Conservation (phyloP, 2,797 vertebrate species). For the Chlorospingus semifuscus region DNA sequence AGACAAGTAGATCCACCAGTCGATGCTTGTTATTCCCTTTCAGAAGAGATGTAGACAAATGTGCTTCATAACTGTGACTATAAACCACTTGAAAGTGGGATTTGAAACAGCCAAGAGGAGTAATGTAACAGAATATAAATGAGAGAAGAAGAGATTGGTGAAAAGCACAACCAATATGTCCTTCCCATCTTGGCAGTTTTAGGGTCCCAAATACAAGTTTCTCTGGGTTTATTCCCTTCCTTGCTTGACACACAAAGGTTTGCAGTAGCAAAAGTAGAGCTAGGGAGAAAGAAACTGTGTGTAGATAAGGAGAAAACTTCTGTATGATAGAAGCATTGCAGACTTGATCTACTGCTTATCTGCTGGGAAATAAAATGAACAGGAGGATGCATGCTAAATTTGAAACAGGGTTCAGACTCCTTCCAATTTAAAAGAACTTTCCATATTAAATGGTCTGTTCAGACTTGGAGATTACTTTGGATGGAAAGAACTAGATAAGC, state of each 20-base stretch:
- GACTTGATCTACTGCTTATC: background rate
- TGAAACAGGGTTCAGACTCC: background rate
- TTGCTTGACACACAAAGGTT: background rate
- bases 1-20: background rate
- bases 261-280: background rate
- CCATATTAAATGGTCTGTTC: background rate
- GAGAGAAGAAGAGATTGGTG: background rate
- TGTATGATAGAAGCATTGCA: background rate
- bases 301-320: background rate
- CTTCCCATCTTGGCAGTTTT: background rate
- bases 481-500: background rate
- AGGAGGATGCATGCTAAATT: background rate
- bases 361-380: background rate
- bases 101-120: background rate
- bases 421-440: constrained; percentile 1
- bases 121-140: background rate
- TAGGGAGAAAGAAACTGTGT: background rate
- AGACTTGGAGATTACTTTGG: background rate
- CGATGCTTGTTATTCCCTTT: background rate
- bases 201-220: background rate
- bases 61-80: background rate
- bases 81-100: background rate
- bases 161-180: background rate
- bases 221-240: background rate
- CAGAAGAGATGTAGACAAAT: background rate